These are phyloP conservation scores for Callyntrura sp. DNA, from an alignment of 2,888 invertebrate genomes.

Conservation along the genomic window DNA sequence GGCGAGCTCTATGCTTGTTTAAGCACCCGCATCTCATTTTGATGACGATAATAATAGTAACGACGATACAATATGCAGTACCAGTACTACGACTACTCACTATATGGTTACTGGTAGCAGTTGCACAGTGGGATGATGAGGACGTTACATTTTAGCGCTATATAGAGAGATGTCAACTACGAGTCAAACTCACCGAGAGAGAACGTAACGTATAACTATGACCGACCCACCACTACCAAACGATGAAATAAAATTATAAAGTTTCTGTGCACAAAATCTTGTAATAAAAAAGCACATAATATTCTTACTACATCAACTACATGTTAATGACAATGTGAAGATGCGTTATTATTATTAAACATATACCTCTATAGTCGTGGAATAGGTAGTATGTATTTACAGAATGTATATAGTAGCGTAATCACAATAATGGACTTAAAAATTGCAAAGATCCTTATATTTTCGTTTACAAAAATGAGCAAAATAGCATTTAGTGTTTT, in stretches of 20 bases:
- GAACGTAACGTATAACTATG: slow-evolving; percentile 52
- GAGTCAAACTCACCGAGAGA: slow-evolving; percentile 66
- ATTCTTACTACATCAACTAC: neutral
- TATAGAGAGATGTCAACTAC: slow-evolving; percentile 68
- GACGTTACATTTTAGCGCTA: neutral
- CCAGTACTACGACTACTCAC: neutral
- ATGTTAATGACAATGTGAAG: slow-evolving; percentile 18
- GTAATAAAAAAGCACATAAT: neutral
- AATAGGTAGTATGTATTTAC: neutral
- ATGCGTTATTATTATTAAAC: too few species aligned
- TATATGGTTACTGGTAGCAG: neutral
- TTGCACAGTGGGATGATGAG: neutral
- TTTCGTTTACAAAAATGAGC: slow-evolving; percentile 31
- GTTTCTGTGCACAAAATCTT: slow-evolving; percentile 28
- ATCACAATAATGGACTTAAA: slow-evolving; percentile 50
- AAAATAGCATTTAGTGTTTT: neutral
- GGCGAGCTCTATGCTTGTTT: slow-evolving; percentile 4
- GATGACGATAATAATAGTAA: slow-evolving; percentile 25
- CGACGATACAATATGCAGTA: slow-evolving; percentile 20
- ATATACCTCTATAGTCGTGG: too few species aligned
- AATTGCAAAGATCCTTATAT: slow-evolving; percentile 64
- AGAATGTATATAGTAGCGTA: slow-evolving; percentile 19
- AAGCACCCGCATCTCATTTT: slow-evolving; percentile 41
- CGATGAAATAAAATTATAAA: slow-evolving; percentile 24
- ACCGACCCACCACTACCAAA: slow-evolving; percentile 47